These are phyloP conservation scores for Xanthia togata DNA, from an alignment of 2,888 invertebrate genomes.

Conservation along the genomic window DNA sequence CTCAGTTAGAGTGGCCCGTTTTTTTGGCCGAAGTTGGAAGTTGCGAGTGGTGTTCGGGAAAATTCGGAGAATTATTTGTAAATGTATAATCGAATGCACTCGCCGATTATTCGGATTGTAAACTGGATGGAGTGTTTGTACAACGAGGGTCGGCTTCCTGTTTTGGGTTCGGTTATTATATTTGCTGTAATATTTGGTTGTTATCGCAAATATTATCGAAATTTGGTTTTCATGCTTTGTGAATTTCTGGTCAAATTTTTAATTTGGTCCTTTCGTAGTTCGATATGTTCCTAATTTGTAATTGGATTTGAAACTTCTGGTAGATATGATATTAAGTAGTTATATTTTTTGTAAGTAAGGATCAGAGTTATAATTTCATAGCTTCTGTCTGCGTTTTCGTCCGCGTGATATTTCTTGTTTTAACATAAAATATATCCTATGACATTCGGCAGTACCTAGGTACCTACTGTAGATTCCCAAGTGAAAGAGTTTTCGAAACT, in stretches of 20 bases:
- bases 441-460: neutral
- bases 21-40: constrained; percentile 76
- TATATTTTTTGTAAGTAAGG: neutral
- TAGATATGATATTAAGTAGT: neutral
- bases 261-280: constrained; percentile 28
- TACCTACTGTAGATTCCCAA: too few relatives aligned
- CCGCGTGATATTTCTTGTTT: too few relatives aligned
- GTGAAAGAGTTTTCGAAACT: neutral
- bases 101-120: constrained; percentile 75
- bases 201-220: constrained; percentile 57
- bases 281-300: neutral
- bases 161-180: constrained; percentile 72
- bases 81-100: constrained; percentile 65
- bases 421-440: too few relatives aligned
- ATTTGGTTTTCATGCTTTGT: constrained; percentile 33
- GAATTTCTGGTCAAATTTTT: constrained; percentile 36
- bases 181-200: constrained; percentile 65
- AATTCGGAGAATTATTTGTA: constrained; percentile 73
- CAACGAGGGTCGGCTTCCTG: constrained; percentile 81
- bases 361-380: too few relatives aligned
- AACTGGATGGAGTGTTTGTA: constrained; percentile 77
- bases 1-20: constrained; percentile 83
- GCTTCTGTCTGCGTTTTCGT: too few relatives aligned
- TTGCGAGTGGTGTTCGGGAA: constrained; percentile 74
- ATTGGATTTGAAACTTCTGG: constrained; percentile 1